Evolutionary conservation across 2,888 invertebrate species (phyloP), one percentile per base, ranked within the genome.

Genomic region (Nycteola revayana): DNA sequence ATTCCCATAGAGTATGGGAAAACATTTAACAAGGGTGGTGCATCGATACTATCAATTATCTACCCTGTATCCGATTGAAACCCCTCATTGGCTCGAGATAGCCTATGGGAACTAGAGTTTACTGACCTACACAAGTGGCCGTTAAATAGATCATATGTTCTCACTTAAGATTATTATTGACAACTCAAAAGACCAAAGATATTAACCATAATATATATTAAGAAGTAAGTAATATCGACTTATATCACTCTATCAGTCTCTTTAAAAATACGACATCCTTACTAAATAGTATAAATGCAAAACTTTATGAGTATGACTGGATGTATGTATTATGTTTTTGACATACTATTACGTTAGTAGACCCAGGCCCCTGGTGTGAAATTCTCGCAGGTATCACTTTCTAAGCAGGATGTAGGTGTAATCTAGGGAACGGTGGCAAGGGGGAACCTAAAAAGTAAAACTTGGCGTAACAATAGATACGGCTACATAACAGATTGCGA

Each of bases 21-120:
- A 83, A 49, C 71, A 64, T 77, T 81, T 81, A 83, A 79, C 81
- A 56, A 77, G 84, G 81, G 85, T 72, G 79, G 72, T 76, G 69
- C 67, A 73, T 59, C 59, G 76, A 82, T 81, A 78, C 45, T 62
- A 69, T 59, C 75, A 78, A 82, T 80, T 86, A 86, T 79, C 78
- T 78, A 63, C 70, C 75, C 66, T 55, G 55, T 46, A 56, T 61
- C 60, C 59, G 54, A 64, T 70, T 67, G 52, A 65, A 46, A 52
- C 65, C 56, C 54, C 56, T 49, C 63, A 68, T 66, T 75, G 57
- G 57, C 49, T 55, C 55, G 59, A 60, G 61, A 58, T 49, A 43
- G 49, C 49, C 38, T 41, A 62, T 73, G 73, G 66, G 75, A 74
- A 71, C 45, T 10, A 18, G 23, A 26, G 53, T 47, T 52, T 31